phyloP scores from a whole-genome alignment of 2,113 vertebrate genomes.

The Bolborhynchus lineola region DNA sequence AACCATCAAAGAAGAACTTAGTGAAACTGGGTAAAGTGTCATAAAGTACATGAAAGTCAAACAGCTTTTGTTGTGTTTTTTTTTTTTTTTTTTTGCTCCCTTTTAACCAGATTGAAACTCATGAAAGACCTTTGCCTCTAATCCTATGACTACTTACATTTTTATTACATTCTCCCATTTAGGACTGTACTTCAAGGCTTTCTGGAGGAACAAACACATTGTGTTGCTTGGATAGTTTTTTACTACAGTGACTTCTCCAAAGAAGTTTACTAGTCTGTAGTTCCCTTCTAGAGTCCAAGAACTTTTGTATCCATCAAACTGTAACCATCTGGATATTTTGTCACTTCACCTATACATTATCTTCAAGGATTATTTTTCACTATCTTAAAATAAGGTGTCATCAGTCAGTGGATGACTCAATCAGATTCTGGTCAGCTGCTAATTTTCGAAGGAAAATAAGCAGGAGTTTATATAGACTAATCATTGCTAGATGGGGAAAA shows the following conservation, averaged over 20 bases:
- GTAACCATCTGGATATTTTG: neutral
- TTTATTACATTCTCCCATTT: neutral
- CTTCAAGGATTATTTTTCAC: neutral
- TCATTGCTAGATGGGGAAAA: neutral
- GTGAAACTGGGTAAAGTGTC: too few species aligned
- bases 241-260: neutral
- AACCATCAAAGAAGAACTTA: too few species aligned
- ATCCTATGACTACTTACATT: neutral
- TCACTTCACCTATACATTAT: neutral
- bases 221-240: neutral
- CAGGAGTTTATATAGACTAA: neutral
- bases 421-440: neutral
- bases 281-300: neutral
- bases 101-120: neutral
- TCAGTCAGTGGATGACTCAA: neutral
- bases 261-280: neutral
- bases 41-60: neutral
- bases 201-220: neutral
- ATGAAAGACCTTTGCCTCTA: neutral
- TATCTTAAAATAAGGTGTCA: neutral
- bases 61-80: neutral
- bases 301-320: neutral
- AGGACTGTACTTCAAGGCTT: neutral
- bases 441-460: neutral
- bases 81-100: neutral